Evolutionary conservation across 2,888 invertebrate species (phyloP).

Genomic region (Heliothis peltigera): DNA sequence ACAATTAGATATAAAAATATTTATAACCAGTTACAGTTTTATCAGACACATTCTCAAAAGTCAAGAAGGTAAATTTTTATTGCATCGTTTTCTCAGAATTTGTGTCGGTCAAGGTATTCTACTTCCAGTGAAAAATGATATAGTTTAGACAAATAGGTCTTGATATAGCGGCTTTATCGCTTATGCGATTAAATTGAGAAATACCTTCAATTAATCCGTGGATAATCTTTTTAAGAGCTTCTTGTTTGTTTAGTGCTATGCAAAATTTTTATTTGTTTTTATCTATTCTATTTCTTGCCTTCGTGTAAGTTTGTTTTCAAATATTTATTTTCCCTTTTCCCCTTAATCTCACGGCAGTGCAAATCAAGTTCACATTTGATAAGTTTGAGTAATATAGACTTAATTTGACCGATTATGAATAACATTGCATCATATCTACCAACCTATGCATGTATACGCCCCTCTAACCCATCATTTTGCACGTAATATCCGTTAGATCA

Average conservation of each 20-base stretch:
- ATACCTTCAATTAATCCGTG: slow-evolving; percentile 12
- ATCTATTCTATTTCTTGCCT: neutral
- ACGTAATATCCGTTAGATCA: slow-evolving; percentile 32
- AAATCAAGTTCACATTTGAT: no score
- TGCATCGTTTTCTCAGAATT: slow-evolving; percentile 54
- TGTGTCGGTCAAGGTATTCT: slow-evolving; percentile 53
- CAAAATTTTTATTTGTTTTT: neutral
- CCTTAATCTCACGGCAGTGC: no score
- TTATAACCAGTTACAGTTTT: slow-evolving; percentile 29
- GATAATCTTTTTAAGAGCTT: neutral
- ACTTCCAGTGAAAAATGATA: slow-evolving; percentile 53
- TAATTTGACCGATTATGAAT: no score
- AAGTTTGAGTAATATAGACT: no score
- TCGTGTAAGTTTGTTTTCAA: no score
- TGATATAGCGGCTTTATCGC: slow-evolving; percentile 31
- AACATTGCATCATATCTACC: neutral
- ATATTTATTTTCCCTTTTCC: no score
- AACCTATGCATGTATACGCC: slow-evolving; percentile 7
- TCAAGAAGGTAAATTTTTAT: slow-evolving; percentile 39
- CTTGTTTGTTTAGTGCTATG: neutral
- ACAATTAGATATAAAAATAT: slow-evolving; percentile 10
- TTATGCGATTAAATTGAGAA: slow-evolving; percentile 42
- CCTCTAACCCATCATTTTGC: slow-evolving; percentile 26
- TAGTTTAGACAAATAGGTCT: slow-evolving; percentile 19
- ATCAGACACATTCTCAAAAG: slow-evolving; percentile 38